Evolutionary conservation across 2,113 vertebrate genomes (phyloP).

Genomic region (Colinus virginianus): DNA sequence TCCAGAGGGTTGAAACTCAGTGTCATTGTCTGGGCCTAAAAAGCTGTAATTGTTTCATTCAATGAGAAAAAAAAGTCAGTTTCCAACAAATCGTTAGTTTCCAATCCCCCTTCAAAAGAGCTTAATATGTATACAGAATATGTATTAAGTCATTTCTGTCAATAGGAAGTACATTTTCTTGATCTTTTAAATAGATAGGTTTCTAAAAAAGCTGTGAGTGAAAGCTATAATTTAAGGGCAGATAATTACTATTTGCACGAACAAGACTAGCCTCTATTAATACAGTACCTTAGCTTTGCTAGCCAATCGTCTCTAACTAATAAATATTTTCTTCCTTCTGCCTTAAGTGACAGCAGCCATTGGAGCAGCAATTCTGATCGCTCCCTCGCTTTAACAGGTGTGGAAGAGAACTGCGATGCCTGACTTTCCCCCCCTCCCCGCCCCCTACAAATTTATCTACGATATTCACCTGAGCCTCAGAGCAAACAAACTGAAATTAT

Average conservation of each 20-base stretch:
- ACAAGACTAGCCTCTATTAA: constrained; percentile 32
- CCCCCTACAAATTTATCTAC: constrained; percentile 52
- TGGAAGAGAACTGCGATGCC: neutral
- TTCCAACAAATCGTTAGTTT: constrained; percentile 12
- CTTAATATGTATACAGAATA: neutral
- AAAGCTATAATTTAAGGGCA: constrained; percentile 34
- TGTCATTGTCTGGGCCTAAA: neutral
- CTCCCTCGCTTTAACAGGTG: constrained; percentile 46
- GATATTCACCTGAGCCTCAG: constrained; percentile 76
- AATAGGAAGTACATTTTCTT: constrained; percentile 8
- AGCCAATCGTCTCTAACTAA: constrained; percentile 18
- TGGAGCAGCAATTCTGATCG: constrained; percentile 3
- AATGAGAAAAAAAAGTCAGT: neutral
- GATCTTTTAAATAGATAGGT: constrained; percentile 30
- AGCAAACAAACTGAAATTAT: constrained; percentile 75
- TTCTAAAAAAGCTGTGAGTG: neutral
- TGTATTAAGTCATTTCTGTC: constrained; percentile 10
- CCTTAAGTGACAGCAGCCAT: neutral
- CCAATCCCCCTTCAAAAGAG: neutral
- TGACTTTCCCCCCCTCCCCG: constrained; percentile 13
- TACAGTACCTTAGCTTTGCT: neutral
- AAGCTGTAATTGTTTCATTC: neutral
- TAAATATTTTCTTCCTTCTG: neutral
- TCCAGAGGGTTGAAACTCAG: neutral
- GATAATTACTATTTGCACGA: constrained; percentile 47